Base-by-base conservation (phyloP, 2,797 vertebrate species). In the Morelia viridis region DNA sequence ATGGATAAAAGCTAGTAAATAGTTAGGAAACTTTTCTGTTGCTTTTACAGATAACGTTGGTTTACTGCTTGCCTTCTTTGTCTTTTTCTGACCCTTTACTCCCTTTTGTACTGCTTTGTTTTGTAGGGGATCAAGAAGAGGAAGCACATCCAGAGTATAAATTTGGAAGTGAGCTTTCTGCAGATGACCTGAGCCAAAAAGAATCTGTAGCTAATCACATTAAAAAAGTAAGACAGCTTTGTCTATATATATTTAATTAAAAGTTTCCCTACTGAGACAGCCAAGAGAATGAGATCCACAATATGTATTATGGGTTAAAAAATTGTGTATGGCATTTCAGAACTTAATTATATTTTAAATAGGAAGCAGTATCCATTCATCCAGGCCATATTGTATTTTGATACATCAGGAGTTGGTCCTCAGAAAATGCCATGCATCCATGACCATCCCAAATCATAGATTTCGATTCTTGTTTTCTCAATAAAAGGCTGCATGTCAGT, bases 141-240 rank as follows among this genome's bases (percentile, higher is more conserved):
- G 98, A 98, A 95, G 97, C 98, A 93, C 99, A 98, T 94, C 98
- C 98, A 0, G 99, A 99, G 91, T 97, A 97, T 46, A 99, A 98
- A 96, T 98, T 98, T 96, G 98, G 97, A 95, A 97, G 95, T 96
- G 98, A 98, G 91, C 97, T 98, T 94, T 98, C 98, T 90, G 98
- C 98, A 9, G 99, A 99, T 92, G 98, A 98, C 93, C 96, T 98
- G 87, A 97, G 98, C 91, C 98, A 99, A 95, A 99, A 98, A 96
- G 98, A 99, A 95, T 91, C 98, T 26, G 97, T 96, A 88, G 98
- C 96, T 92, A 99, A 98, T 96, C 99, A 98, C 41, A 97, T 98
- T 93, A 99, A 98, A 97, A 99, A 99, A 98, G 98, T 99, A 85
- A 31, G 96, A 65, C 57, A 95, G 19, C 12, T 90, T 88, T 93